phyloP scores from a whole-genome alignment of 2,113 vertebrate genomes.

The Sporophila hypoxantha region DNA sequence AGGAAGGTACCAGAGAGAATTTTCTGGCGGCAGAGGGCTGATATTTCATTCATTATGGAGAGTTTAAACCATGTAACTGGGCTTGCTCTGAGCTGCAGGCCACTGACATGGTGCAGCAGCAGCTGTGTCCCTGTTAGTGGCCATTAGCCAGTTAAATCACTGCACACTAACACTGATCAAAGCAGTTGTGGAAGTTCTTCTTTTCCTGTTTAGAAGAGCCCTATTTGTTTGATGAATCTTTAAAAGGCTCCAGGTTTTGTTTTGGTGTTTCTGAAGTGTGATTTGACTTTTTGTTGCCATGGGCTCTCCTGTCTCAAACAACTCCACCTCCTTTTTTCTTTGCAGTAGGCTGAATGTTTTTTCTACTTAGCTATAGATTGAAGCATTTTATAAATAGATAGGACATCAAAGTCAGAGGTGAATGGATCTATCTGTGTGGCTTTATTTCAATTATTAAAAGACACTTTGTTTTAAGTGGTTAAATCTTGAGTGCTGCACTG shows the following conservation, averaged over 20 bases:
- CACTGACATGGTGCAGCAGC: background rate
- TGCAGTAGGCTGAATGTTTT: background rate
- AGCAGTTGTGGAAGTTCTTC: background rate
- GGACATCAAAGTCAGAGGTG: background rate
- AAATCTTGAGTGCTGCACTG: background rate
- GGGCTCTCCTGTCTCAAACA: background rate
- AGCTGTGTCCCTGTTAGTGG: background rate
- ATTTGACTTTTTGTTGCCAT: background rate
- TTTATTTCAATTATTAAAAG: background rate
- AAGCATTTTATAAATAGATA: background rate
- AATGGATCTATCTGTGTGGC: background rate
- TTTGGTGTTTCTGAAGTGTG: background rate
- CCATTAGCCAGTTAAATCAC: background rate
- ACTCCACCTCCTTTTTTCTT: background rate
- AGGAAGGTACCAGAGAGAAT: background rate
- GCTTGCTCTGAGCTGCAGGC: background rate
- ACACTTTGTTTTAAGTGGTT: background rate
- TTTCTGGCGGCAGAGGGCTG: background rate
- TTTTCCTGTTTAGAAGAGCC: background rate
- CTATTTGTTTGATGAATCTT: background rate
- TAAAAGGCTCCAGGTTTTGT: background rate
- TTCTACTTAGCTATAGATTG: background rate
- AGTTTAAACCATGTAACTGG: background rate
- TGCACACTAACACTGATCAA: background rate
- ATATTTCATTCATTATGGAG: background rate